These are phyloP conservation scores for Propithecus coquereli DNA, from an alignment of 2,113 vertebrate species.

Conservation along the genomic window DNA sequence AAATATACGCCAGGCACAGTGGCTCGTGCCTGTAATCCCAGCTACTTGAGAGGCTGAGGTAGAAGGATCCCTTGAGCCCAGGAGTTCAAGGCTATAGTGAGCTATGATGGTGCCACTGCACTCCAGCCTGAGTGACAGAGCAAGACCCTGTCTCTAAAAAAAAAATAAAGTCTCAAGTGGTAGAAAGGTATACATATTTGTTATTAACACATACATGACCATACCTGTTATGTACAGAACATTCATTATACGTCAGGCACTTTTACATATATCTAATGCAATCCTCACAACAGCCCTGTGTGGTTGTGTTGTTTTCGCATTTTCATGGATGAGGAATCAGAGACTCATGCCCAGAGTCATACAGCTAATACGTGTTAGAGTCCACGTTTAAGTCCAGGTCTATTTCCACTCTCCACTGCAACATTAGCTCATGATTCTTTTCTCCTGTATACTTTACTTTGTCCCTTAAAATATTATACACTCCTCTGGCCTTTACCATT, in stretches of 20 bases:
- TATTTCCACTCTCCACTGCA: background rate
- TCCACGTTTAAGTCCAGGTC: background rate
- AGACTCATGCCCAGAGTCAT: background rate
- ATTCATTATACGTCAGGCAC: rapidly evolving
- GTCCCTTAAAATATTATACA: background rate
- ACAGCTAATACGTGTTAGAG: background rate
- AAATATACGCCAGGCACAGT: background rate
- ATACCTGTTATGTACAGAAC: background rate
- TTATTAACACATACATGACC: no score
- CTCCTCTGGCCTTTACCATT: background rate
- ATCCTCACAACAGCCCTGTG: background rate
- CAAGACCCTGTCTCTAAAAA: no score
- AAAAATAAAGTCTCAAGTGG: background rate
- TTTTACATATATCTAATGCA: background rate
- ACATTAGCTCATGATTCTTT: background rate
- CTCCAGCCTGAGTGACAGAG: no score
- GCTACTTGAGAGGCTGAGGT: no score
- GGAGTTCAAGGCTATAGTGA: no score
- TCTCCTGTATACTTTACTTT: background rate
- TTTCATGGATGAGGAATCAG: background rate
- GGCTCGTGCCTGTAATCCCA: no score
- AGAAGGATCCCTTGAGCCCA: no score
- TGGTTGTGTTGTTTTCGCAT: background rate
- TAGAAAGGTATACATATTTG: background rate
- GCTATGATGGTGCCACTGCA: no score